Conservation (phyloP, 92 coral and sea anemone species). For the Porites divaricata region DNA sequence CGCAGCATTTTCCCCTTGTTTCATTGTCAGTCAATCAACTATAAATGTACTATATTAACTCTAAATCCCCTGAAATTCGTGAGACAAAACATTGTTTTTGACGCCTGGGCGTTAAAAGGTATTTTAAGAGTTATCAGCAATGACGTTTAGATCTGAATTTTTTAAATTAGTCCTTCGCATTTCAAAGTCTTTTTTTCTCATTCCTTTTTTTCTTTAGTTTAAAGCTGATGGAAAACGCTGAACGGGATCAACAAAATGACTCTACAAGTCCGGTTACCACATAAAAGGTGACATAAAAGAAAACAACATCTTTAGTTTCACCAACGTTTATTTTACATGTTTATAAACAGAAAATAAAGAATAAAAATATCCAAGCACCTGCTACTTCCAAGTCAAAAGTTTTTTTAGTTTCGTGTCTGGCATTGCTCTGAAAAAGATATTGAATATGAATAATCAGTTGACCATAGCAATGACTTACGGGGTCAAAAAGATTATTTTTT, state of each 20-base stretch:
- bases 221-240: too few species aligned
- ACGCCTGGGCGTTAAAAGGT: conserved; percentile 24
- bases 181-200: background rate
- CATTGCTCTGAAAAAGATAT: background rate
- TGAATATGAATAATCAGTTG: conserved; percentile 36
- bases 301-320: conserved; percentile 21
- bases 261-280: background rate
- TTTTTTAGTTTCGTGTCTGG: conserved; percentile 10
- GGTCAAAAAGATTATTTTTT: conserved; percentile 62
- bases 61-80: background rate
- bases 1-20: background rate
- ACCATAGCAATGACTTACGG: conserved; percentile 60
- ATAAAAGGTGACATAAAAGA: background rate
- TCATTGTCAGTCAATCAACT: conserved; percentile 6
- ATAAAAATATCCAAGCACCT: conserved; percentile 5
- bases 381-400: background rate
- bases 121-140: conserved; percentile 25
- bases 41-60: conserved; percentile 26
- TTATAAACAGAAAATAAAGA: conserved; percentile 13
- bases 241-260: too few species aligned
- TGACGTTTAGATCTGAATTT: conserved; percentile 19
- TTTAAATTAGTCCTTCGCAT: conserved; percentile 8
- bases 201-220: too few species aligned
- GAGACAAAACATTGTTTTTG: conserved; percentile 44
- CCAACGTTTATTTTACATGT: conserved; percentile 15